A percentile compares a stretch with the other conserved stretches of the same genome.
Evolutionary conservation across 1,140 invertebrate genomes (phyloP).

Genomic region (Dysdera silvatica): DNA sequence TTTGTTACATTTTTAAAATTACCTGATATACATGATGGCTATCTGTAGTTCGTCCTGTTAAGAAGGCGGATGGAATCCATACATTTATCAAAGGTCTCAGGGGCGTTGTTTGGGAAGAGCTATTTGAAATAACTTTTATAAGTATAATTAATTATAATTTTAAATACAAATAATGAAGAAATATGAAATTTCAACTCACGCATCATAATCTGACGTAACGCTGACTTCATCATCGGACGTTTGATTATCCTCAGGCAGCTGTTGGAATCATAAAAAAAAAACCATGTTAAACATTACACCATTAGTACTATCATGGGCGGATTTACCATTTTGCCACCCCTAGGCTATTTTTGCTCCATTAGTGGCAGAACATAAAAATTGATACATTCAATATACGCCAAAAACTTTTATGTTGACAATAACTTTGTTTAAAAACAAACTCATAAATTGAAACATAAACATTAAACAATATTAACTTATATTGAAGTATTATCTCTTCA

Average conservation of each 20-base stretch:
- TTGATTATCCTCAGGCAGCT: constrained; percentile 37
- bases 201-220: constrained; percentile 38
- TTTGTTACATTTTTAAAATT: constrained; percentile 6
- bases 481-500: too few relatives aligned
- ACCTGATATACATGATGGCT: constrained; percentile 84
- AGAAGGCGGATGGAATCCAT: constrained; percentile 82
- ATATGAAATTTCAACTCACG: constrained; percentile 18
- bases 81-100: constrained; percentile 62
- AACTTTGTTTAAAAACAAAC: too few relatives aligned
- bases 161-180: neutral
- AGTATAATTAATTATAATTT: too few relatives aligned
- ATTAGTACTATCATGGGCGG: too few relatives aligned
- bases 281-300: neutral
- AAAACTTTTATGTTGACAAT: too few relatives aligned
- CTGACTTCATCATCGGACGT: constrained; percentile 36
- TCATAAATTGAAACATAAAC: too few relatives aligned
- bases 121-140: constrained; percentile 6
- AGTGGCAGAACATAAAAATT: too few relatives aligned
- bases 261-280: constrained; percentile 13
- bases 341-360: too few relatives aligned
- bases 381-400: too few relatives aligned
- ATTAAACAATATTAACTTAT: too few relatives aligned
- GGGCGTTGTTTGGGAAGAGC: constrained; percentile 32
- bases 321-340: too few relatives aligned
- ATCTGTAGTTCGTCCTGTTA: constrained; percentile 65